Percentiles rank a stretch among this genome's conserved stretches.
Conservation (phyloP, 2,113 vertebrate genomes). For the Sinosuthora webbiana region DNA sequence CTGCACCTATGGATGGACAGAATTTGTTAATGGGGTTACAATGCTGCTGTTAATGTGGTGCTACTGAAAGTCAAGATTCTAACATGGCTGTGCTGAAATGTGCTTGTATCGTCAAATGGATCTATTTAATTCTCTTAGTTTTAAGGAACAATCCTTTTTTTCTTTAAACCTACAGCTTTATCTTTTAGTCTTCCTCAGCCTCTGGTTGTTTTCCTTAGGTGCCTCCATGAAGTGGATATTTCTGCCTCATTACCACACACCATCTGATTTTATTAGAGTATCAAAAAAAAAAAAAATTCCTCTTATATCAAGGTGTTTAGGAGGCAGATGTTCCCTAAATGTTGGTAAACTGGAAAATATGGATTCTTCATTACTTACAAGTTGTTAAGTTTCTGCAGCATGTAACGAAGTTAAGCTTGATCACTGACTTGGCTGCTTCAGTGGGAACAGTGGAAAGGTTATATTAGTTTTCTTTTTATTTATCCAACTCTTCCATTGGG, state of each 20-base stretch:
- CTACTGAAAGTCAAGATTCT: not conserved
- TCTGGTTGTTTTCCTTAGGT: not conserved
- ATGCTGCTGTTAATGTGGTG: not conserved
- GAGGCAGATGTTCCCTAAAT: not conserved
- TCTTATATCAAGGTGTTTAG: not conserved
- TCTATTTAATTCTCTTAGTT: not conserved
- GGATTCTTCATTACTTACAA: not conserved
- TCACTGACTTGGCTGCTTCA: not conserved
- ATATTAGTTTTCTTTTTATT: not conserved
- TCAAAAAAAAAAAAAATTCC: not conserved
- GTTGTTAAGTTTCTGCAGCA: not conserved
- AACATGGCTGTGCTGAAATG: not conserved
- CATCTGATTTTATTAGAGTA: not conserved
- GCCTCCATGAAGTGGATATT: not conserved
- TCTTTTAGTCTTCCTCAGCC: not conserved
- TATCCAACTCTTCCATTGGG: not conserved
- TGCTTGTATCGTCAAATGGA: not conserved
- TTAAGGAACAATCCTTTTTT: not conserved
- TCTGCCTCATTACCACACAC: not conserved
- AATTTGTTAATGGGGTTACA: not conserved
- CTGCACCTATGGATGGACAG: too few relatives aligned
- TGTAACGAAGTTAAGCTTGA: not conserved
- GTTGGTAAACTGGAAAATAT: not conserved
- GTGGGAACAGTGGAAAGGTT: not conserved
- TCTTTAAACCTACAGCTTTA: not conserved